These are phyloP conservation scores for Aphidius ervi DNA, from an alignment of 1,140 invertebrate species.

Conservation along the genomic window DNA sequence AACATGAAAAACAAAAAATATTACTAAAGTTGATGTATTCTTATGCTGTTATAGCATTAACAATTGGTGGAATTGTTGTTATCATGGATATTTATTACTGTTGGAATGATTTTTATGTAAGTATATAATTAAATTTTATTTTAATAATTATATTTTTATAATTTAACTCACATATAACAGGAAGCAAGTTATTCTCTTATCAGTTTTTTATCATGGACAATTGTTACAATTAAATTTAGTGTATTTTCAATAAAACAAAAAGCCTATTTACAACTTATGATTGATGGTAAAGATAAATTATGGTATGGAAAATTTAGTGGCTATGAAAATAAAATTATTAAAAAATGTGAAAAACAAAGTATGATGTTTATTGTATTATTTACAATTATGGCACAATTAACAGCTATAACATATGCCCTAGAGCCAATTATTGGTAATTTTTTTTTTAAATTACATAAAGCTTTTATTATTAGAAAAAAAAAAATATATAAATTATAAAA, in stretches of 20 bases:
- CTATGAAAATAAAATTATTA: not conserved
- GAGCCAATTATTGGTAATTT: conserved; percentile 1
- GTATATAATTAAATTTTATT: not conserved
- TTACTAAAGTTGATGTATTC: not conserved
- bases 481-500: not conserved
- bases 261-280: not conserved
- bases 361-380: not conserved
- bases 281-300: not conserved
- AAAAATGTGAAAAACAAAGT: not conserved
- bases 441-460: not conserved
- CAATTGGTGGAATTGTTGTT: not conserved
- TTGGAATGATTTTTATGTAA: conserved; percentile 1
- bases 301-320: not conserved
- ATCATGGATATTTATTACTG: conserved; percentile 5
- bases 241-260: not conserved
- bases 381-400: not conserved
- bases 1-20: not conserved
- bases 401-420: not conserved
- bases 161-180: not conserved
- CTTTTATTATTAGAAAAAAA: not conserved
- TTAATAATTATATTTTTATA: not conserved
- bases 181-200: conserved; percentile 1
- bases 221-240: not conserved
- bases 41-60: not conserved
- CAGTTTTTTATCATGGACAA: not conserved